These are phyloP conservation scores for Coptotermes formosanus DNA, from an alignment of 1,140 invertebrate genomes.

Conservation along the genomic window DNA sequence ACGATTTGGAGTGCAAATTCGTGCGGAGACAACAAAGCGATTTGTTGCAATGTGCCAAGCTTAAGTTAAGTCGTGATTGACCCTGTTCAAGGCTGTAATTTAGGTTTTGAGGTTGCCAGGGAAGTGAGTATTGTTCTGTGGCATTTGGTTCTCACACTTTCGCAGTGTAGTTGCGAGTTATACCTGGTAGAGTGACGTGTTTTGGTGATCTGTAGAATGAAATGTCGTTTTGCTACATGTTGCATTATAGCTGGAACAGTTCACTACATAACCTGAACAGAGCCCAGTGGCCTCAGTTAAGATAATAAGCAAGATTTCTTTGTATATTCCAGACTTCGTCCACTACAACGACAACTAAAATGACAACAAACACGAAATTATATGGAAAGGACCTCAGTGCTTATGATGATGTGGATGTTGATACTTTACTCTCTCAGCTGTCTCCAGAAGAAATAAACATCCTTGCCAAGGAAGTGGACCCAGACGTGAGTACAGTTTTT, in stretches of 20 bases:
- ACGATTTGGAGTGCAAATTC: too few relatives aligned
- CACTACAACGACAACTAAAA: slow-evolving; percentile 80
- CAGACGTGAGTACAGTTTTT: slow-evolving; percentile 79
- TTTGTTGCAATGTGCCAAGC: too few relatives aligned
- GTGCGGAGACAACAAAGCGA: too few relatives aligned
- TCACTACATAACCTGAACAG: not conserved
- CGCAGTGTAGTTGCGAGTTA: not conserved
- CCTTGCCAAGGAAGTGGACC: slow-evolving; percentile 97
- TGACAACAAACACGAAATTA: slow-evolving; percentile 83
- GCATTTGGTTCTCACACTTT: not conserved
- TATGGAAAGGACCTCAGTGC: slow-evolving; percentile 91
- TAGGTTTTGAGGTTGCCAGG: not conserved
- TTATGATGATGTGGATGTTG: slow-evolving; percentile 95
- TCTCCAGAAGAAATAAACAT: slow-evolving; percentile 95
- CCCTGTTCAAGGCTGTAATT: not conserved
- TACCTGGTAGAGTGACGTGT: not conserved
- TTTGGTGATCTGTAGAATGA: not conserved
- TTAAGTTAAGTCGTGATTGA: too few relatives aligned
- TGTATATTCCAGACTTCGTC: slow-evolving; percentile 51
- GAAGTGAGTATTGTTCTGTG: not conserved
- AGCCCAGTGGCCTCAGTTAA: not conserved
- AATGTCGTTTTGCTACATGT: not conserved
- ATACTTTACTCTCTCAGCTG: slow-evolving; percentile 90
- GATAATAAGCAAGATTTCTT: not conserved
- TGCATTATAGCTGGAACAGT: not conserved